phyloP scores from a whole-genome alignment of 30 jellyfish, hydroid and myxozoan species.

The Chironex yamaguchii region DNA sequence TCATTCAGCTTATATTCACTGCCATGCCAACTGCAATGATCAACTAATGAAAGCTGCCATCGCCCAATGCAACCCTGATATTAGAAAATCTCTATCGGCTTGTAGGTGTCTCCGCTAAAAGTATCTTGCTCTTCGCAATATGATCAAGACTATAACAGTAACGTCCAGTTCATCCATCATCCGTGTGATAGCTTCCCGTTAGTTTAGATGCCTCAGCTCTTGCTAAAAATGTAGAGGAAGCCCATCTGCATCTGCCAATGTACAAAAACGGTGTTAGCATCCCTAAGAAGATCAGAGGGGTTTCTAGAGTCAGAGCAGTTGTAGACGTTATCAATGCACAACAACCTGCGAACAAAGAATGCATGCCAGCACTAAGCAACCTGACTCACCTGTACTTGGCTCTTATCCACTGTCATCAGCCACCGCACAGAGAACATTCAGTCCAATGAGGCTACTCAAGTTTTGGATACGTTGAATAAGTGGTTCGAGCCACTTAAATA shows the following conservation, averaged over 20 bases:
- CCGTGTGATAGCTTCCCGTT: too few relatives aligned
- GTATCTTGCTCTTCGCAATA: too few relatives aligned
- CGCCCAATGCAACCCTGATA: conserved; percentile 35
- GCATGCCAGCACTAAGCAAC: conserved; percentile 30
- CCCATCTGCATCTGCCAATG: conserved; percentile 56
- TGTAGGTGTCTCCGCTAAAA: too few relatives aligned
- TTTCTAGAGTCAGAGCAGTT: conserved; percentile 21
- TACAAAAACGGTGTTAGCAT: conserved; percentile 2
- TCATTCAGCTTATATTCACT: conserved; percentile 25
- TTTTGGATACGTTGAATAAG: conserved; percentile 38
- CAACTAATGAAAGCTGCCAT: conserved; percentile 14
- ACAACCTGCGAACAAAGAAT: conserved; percentile 50
- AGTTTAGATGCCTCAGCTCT: too few relatives aligned
- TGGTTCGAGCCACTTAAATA: conserved; percentile 22
- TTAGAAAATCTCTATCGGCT: conserved; percentile 28
- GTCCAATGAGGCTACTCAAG: conserved; percentile 36
- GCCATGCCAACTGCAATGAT: conserved; percentile 40
- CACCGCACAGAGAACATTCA: conserved; percentile 24
- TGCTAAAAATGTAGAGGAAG: too few relatives aligned
- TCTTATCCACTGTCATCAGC: conserved; percentile 46
- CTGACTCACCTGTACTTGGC: conserved; percentile 23
- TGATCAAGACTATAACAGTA: too few relatives aligned
- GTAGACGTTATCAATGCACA: conserved; percentile 28
- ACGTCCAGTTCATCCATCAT: too few relatives aligned
- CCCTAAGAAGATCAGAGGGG: conserved; percentile 6